These are phyloP conservation scores for Ophioninae sp. DNA, from an alignment of 2,888 invertebrate species.

Conservation along the genomic window DNA sequence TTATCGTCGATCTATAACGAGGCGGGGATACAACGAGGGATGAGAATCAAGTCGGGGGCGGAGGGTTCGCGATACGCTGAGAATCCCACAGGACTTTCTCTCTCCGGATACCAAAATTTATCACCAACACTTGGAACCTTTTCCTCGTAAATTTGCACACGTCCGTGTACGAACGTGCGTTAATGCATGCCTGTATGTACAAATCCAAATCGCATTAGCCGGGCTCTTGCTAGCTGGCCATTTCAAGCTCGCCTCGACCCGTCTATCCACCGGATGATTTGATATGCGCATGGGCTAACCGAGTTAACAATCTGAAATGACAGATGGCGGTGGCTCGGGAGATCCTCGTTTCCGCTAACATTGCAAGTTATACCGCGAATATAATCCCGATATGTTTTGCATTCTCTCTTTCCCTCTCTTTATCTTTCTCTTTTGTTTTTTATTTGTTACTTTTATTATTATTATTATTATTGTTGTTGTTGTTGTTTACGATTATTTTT, in stretches of 20 bases:
- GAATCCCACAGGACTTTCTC: conserved; percentile 78
- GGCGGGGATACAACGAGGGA: conserved; percentile 67
- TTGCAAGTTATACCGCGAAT: conserved; percentile 28
- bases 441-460: neutral
- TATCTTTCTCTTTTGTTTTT: neutral
- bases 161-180: neutral
- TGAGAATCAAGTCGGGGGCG: conserved; percentile 46
- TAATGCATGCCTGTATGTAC: conserved; percentile 22
- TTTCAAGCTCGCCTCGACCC: conserved; percentile 70
- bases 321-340: conserved; percentile 77
- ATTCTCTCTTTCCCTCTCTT: neutral
- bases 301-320: conserved; percentile 79
- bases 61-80: conserved; percentile 26
- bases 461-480: too few species aligned
- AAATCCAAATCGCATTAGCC: conserved; percentile 80
- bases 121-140: conserved; percentile 33
- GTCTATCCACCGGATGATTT: conserved; percentile 75
- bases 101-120: conserved; percentile 54
- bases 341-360: conserved; percentile 65
- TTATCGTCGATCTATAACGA: conserved; percentile 72
- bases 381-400: neutral
- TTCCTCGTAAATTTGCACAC: neutral
- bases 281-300: conserved; percentile 78
- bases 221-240: conserved; percentile 69
- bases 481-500: too few species aligned